Conservation (phyloP, 2,888 invertebrate species). For the Blera fallax region DNA sequence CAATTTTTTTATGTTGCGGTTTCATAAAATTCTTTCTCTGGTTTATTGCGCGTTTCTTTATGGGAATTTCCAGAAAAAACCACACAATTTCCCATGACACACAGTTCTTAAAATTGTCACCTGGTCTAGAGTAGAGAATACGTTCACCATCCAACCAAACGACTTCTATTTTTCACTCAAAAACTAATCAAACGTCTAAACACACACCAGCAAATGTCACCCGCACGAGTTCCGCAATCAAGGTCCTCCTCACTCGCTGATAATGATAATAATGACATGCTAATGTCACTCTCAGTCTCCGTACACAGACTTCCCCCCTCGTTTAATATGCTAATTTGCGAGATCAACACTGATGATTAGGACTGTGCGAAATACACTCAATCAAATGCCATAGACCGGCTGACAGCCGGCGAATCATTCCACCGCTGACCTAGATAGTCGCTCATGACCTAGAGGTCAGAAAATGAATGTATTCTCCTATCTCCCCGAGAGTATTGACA, state of each 20-base stretch:
- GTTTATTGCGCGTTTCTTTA: not conserved
- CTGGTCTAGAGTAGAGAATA: no score
- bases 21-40: not conserved
- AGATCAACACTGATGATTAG: not conserved
- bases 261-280: conserved; percentile 1
- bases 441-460: conserved; percentile 13
- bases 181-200: not conserved
- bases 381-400: not conserved
- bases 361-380: not conserved
- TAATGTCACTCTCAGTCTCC: not conserved
- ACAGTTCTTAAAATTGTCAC: not conserved
- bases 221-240: not conserved
- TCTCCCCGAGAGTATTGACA: not conserved
- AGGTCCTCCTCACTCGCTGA: not conserved
- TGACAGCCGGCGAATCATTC: no score
- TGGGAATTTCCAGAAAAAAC: no score
- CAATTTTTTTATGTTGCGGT: not conserved
- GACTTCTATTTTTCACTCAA: not conserved
- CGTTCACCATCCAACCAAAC: not conserved
- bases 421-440: not conserved
- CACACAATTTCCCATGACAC: not conserved
- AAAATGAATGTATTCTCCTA: not conserved
- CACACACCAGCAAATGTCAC: not conserved
- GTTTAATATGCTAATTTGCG: conserved; percentile 5
- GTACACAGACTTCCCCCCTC: not conserved